Percentiles rank a stretch among this genome's conserved stretches.
phyloP scores from a whole-genome alignment of 2,113 vertebrate genomes.

The Pteropus alecto region DNA sequence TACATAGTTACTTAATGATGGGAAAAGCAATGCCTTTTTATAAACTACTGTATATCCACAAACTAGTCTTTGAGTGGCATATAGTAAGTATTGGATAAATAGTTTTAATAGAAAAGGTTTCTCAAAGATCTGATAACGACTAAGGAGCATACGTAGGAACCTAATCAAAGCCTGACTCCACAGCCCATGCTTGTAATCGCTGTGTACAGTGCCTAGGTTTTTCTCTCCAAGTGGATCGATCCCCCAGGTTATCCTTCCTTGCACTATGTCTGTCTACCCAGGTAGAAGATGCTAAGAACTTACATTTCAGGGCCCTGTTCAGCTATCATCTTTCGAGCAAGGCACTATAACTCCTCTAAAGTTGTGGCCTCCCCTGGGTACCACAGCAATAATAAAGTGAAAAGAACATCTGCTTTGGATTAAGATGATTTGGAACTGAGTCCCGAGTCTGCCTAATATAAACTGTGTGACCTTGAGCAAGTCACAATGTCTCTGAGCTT shows the following conservation, averaged over 20 bases:
- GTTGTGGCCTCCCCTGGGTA: neutral
- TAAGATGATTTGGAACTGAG: neutral
- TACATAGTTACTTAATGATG: neutral
- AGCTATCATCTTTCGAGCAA: neutral
- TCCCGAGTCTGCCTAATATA: neutral
- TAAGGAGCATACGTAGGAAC: neutral
- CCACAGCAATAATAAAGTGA: neutral
- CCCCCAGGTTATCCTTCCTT: rapidly evolving
- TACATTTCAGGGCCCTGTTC: neutral
- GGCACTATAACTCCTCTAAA: neutral
- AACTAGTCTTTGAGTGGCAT: neutral
- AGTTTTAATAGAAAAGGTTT: neutral
- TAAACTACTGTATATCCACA: neutral
- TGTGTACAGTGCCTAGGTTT: neutral
- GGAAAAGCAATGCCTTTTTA: neutral
- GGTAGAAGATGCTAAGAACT: neutral
- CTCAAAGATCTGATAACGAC: neutral
- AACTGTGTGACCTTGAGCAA: neutral
- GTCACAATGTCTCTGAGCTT: neutral
- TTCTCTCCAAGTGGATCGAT: neutral
- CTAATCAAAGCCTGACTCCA: neutral
- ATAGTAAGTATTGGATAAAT: neutral
- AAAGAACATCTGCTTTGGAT: neutral
- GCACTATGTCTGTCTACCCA: neutral
- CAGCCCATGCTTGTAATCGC: neutral